Evolutionary conservation across 2,797 vertebrate species (phyloP).

Genomic region (Pterois miles): DNA sequence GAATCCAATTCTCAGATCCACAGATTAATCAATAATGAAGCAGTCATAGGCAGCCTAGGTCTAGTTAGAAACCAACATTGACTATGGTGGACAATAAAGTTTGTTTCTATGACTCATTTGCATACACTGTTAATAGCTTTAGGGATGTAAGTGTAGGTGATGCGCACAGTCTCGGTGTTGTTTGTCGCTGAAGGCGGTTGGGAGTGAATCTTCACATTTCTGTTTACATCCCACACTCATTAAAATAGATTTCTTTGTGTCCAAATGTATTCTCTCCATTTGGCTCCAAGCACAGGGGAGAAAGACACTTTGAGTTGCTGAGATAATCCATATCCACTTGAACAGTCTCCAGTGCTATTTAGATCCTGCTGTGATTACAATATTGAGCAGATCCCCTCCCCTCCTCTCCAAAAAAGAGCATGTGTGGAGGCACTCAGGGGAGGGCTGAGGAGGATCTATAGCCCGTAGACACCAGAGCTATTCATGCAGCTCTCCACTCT

Average conservation of each 20-base stretch:
- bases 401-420: neutral
- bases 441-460: slow-evolving; percentile 31
- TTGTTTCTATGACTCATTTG: neutral
- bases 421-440: neutral
- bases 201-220: slow-evolving; percentile 35
- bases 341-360: slow-evolving; percentile 32
- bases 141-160: neutral
- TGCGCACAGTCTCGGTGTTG: neutral
- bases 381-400: slow-evolving; percentile 5
- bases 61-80: neutral
- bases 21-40: neutral
- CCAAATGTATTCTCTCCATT: slow-evolving; percentile 14
- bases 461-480: slow-evolving; percentile 19
- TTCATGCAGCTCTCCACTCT: slow-evolving; percentile 24
- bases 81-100: neutral
- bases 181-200: slow-evolving; percentile 26
- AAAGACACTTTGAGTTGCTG: slow-evolving; percentile 19
- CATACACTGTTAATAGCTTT: neutral
- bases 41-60: neutral
- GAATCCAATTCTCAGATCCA: neutral
- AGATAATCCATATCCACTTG: slow-evolving; percentile 45
- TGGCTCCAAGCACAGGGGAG: slow-evolving; percentile 2
- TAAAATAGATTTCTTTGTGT: slow-evolving; percentile 42
- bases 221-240: slow-evolving; percentile 20
- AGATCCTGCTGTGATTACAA: slow-evolving; percentile 32